A percentile compares a stretch with the other conserved stretches of the same genome.
These are phyloP conservation scores for Drosophila helvetica DNA, from an alignment of 2,888 invertebrate species.

Conservation along the genomic window DNA sequence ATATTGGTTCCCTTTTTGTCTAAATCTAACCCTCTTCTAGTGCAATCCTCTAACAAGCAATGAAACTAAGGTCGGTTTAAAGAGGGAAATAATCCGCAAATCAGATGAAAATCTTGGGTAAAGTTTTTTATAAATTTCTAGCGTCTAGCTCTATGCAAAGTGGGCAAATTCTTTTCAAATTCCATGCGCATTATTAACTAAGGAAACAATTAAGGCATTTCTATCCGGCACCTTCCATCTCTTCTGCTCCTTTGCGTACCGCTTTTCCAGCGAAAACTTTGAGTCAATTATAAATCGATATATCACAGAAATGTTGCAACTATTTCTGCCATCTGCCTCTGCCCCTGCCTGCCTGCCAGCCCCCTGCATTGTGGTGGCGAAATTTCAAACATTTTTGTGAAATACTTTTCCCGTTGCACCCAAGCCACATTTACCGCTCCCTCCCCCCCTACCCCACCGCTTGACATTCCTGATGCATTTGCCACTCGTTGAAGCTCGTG, in stretches of 20 bases:
- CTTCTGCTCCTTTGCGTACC: neutral
- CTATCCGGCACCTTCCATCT: neutral
- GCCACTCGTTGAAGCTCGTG: constrained; percentile 1
- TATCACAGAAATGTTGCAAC: constrained; percentile 26
- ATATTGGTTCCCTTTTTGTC: too few relatives aligned
- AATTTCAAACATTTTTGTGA: constrained; percentile 20
- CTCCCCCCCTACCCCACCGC: neutral
- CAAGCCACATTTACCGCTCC: neutral
- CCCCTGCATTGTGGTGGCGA: neutral
- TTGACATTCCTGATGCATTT: constrained; percentile 31
- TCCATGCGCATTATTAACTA: neutral
- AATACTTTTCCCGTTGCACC: neutral
- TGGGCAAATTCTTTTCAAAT: neutral
- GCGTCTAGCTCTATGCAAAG: neutral
- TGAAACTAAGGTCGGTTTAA: too few relatives aligned
- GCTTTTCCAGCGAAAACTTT: neutral
- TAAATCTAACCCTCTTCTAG: too few relatives aligned
- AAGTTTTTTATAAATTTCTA: too few relatives aligned
- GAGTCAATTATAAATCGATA: constrained; percentile 38
- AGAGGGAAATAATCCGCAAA: too few relatives aligned
- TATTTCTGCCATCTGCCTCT: constrained; percentile 10
- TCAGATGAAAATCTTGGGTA: too few relatives aligned
- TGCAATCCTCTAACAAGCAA: too few relatives aligned
- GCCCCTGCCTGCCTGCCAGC: neutral
- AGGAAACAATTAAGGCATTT: neutral